These are phyloP conservation scores for Hassar affinis DNA, from an alignment of 2,113 vertebrate species.

Conservation along the genomic window DNA sequence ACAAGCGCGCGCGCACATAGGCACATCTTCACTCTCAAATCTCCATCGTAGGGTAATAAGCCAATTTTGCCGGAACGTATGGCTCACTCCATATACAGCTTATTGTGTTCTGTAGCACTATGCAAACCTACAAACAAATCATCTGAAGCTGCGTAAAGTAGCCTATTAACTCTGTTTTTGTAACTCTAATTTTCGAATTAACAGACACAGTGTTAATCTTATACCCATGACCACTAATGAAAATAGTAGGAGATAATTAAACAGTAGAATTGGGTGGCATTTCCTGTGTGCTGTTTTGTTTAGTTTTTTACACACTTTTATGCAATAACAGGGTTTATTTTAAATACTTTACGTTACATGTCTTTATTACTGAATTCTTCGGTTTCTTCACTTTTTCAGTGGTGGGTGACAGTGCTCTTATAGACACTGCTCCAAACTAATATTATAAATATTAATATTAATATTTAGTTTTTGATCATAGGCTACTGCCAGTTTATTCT, in stretches of 20 bases:
- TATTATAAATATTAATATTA: not conserved
- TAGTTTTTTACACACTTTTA: not conserved
- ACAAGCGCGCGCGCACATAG: slow-evolving; percentile 50
- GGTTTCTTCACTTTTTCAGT: not conserved
- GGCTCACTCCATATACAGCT: not conserved
- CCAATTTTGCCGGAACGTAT: slow-evolving; percentile 20
- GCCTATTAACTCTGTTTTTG: not conserved
- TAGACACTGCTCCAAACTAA: not conserved
- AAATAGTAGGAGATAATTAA: not conserved
- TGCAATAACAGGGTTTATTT: not conserved
- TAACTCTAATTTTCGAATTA: not conserved
- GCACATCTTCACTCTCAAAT: slow-evolving; percentile 26
- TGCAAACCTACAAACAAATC: not conserved
- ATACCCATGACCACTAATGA: not conserved
- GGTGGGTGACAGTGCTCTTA: not conserved
- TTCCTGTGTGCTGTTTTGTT: not conserved
- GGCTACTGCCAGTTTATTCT: slow-evolving; percentile 59
- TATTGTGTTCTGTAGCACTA: not conserved
- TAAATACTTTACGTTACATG: not conserved
- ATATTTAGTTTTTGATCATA: too few relatives aligned
- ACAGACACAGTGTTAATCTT: not conserved
- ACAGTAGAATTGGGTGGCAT: not conserved
- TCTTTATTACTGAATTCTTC: not conserved
- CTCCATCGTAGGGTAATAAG: slow-evolving; percentile 17
- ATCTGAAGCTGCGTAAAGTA: not conserved